Evolutionary conservation across 2,797 vertebrate genomes (phyloP), one percentile per base, ranked within the genome.

Genomic region (Enteromius viviparus): DNA sequence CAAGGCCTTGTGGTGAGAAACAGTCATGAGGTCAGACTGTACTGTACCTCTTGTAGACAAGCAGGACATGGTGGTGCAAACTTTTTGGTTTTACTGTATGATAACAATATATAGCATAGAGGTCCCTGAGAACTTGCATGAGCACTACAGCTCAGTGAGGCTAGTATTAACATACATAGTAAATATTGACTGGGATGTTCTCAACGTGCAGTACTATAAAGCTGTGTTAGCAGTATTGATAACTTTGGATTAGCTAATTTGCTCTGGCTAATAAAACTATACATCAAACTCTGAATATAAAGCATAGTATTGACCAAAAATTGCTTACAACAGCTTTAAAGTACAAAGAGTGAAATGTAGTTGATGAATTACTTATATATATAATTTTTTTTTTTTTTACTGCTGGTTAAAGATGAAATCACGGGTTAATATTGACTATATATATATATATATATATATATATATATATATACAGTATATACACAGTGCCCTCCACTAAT

Each of bases 331-430:
- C 23, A 74, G 58, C 23, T 11, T 37, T 32, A 60, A 23, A 23
- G 29, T 64, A 66, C 49, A 32, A 58, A 82, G 12, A 49, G 32
- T 12, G 8, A 82, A 85, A 74, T 37, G 4, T 23, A 42, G 80
- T 55, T 3, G 17, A 66, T n/a, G 12, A 64, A 74, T 26, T 21
- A 37, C 9, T 42, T 42, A 26, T 26, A 26, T 26, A 26, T 26
- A 26, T 26, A 26, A 26, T 40, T 55, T 55, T 55, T 26, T 26
- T 58, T 5, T 66, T 58, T 32, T 37, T 37, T n/a, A 66, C 6
- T 1, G 29, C 29, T 65, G 6, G 58, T 65, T 64, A 53, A 75
- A n/a, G 75, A 53, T 45, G 7, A 42, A 58, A 29, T 62, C 37
- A 32, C 6, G 58, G 14, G 55, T 68, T 68, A 76, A 87, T 26